These are phyloP conservation scores for Pocillopora meandrina DNA, from an alignment of 92 coral and sea anemone genomes.

Conservation along the genomic window DNA sequence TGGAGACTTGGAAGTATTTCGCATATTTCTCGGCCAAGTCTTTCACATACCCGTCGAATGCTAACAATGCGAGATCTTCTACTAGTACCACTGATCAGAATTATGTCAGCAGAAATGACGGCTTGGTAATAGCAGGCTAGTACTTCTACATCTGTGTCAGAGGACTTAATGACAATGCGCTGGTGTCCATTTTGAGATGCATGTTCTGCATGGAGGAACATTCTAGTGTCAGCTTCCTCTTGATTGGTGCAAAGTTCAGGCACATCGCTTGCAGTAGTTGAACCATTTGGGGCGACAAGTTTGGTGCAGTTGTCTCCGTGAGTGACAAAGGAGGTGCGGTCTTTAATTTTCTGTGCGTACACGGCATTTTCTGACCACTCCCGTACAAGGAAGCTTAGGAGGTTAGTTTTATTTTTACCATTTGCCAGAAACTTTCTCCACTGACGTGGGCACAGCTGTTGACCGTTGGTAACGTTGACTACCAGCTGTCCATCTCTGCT, in stretches of 20 bases:
- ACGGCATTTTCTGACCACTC: constrained; percentile 23
- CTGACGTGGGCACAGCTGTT: constrained; percentile 56
- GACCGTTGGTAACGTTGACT: constrained; percentile 36
- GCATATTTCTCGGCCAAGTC: constrained; percentile 37
- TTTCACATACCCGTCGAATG: constrained; percentile 26
- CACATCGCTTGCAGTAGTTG: constrained; percentile 11
- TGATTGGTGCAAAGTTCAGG: constrained; percentile 20
- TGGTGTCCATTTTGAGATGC: constrained; percentile 33
- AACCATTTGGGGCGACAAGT: constrained; percentile 1
- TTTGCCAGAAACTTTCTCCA: constrained; percentile 46
- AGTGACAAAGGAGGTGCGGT: constrained; percentile 20
- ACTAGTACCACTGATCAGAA: constrained; percentile 40
- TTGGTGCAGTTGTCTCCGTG: constrained; percentile 36
- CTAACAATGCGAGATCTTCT: constrained; percentile 39
- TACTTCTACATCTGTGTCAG: constrained; percentile 57
- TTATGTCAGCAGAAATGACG: constrained; percentile 32
- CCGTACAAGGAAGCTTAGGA: constrained; percentile 31
- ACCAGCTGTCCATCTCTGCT: constrained; percentile 34
- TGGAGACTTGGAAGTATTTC: constrained; percentile 37
- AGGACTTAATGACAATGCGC: constrained; percentile 33
- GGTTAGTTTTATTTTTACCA: constrained; percentile 52
- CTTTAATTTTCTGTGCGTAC: constrained; percentile 15
- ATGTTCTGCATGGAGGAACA: constrained; percentile 63
- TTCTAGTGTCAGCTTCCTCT: constrained; percentile 72
- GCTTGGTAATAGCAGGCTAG: constrained; percentile 49